phyloP scores from a whole-genome alignment of 2,797 vertebrate genomes.

The Manis crassicaudata region DNA sequence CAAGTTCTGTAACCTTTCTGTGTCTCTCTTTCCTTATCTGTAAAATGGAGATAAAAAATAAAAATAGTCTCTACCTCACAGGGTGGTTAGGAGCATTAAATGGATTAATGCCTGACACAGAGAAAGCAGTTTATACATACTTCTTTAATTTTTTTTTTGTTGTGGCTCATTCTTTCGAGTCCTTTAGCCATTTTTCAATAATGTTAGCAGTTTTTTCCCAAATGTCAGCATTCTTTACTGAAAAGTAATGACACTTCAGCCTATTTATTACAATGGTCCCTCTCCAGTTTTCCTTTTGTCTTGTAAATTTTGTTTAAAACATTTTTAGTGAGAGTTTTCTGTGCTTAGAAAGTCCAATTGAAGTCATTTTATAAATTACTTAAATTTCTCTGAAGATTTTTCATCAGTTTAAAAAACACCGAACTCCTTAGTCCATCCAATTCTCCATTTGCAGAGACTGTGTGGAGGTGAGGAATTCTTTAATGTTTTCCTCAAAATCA shows the following conservation, averaged over 20 bases:
- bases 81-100: background rate
- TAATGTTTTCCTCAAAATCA: background rate
- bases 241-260: background rate
- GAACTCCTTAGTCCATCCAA: background rate
- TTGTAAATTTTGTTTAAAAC: background rate
- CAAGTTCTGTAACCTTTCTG: background rate
- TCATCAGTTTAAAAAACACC: background rate
- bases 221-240: background rate
- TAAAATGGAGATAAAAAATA: conserved; percentile 47
- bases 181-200: background rate
- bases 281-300: background rate
- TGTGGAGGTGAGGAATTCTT: background rate
- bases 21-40: background rate
- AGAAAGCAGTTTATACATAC: background rate
- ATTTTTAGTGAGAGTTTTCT: background rate
- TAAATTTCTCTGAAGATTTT: background rate
- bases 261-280: background rate
- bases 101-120: background rate
- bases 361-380: background rate
- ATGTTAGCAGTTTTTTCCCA: background rate
- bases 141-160: background rate
- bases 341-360: background rate
- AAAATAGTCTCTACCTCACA: background rate
- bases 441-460: background rate
- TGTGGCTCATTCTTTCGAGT: background rate